Evolutionary conservation across 1,140 invertebrate species (phyloP).

Genomic region (Drosophila virilis): DNA sequence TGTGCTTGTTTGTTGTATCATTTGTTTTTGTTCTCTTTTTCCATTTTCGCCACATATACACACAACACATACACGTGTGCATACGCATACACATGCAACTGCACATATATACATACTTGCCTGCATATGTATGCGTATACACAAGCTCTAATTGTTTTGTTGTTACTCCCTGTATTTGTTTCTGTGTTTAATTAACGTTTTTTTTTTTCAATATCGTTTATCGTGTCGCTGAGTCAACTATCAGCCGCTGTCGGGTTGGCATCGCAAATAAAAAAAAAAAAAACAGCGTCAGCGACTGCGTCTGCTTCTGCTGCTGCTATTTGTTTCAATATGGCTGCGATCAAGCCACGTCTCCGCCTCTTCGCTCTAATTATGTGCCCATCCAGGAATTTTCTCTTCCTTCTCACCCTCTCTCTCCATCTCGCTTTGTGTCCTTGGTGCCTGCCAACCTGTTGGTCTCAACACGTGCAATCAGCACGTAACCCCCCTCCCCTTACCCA

Average conservation of each 20-base stretch:
- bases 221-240: conserved; percentile 50
- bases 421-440: conserved; percentile 10
- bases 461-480: conserved; percentile 20
- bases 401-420: conserved; percentile 6
- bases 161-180: conserved; percentile 43
- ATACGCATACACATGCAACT: not conserved
- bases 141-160: conserved; percentile 68
- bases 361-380: conserved; percentile 5
- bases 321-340: conserved; percentile 68
- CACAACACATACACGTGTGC: not conserved
- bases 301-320: conserved; percentile 22
- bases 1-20: conserved; percentile 2
- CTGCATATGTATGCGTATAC: not conserved
- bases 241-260: conserved; percentile 51
- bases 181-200: conserved; percentile 75
- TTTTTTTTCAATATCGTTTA: conserved; percentile 63
- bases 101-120: not conserved
- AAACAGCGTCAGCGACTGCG: conserved; percentile 57
- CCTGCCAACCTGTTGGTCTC: conserved; percentile 37
- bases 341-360: conserved; percentile 56
- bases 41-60: not conserved
- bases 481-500: not conserved
- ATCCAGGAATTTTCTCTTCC: not conserved
- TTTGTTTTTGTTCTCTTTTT: conserved; percentile 16
- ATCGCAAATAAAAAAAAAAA: conserved; percentile 52